These are phyloP conservation scores for Hestina assimilis DNA, from an alignment of 1,140 invertebrate species.

Conservation along the genomic window DNA sequence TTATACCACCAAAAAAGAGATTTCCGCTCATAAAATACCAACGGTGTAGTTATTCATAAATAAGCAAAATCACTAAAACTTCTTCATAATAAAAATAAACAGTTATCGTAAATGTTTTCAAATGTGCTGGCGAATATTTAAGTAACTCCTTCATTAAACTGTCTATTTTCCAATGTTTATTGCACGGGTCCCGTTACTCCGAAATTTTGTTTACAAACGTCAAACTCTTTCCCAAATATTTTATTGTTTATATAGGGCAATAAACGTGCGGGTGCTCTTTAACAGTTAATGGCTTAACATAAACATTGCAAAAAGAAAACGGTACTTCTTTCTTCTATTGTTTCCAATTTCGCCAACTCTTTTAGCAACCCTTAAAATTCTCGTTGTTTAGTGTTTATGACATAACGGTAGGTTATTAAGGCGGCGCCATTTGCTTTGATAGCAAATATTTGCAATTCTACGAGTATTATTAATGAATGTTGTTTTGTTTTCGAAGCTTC, in stretches of 20 bases:
- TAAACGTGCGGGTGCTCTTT: constrained; percentile 44
- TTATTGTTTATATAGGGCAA: constrained; percentile 39
- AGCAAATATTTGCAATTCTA: constrained; percentile 31
- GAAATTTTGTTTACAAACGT: constrained; percentile 21
- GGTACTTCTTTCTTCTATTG: constrained; percentile 35
- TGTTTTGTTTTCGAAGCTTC: background rate
- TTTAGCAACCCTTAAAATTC: constrained; percentile 45
- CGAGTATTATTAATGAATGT: constrained; percentile 11
- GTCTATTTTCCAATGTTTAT: constrained; percentile 16
- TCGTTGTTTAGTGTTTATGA: constrained; percentile 34
- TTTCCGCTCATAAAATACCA: too few species aligned
- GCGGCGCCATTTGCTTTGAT: constrained; percentile 36
- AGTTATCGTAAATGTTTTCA: background rate
- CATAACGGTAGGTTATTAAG: constrained; percentile 40
- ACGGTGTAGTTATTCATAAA: too few species aligned
- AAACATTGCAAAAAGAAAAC: constrained; percentile 30
- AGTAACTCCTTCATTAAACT: constrained; percentile 5
- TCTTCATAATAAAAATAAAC: background rate
- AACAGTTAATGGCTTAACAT: constrained; percentile 23
- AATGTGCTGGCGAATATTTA: background rate
- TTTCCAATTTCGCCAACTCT: constrained; percentile 59
- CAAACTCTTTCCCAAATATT: constrained; percentile 21
- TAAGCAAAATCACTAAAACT: too few species aligned
- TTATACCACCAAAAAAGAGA: too few species aligned
- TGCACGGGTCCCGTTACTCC: constrained; percentile 21